Base-by-base conservation (phyloP, 2,113 vertebrate species). In the Theropithecus gelada region DNA sequence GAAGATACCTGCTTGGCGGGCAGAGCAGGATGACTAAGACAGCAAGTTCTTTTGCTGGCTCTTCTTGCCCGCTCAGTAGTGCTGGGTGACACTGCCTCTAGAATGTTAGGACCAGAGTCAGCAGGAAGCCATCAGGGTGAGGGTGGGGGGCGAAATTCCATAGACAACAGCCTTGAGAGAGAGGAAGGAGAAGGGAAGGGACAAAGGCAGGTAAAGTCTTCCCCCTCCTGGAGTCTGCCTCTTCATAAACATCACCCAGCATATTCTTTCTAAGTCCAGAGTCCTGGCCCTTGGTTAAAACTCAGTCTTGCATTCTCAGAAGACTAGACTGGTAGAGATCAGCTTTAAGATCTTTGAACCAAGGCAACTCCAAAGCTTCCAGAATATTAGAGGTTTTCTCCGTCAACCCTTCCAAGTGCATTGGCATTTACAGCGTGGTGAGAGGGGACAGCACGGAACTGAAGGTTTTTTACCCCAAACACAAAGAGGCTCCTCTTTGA, bases 81-180 rank as follows among this genome's bases (percentile, higher is more conserved):
- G 92, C 95, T 94, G 97, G 97, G 97, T 95, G 97, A 97, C 45
- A 95, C 94, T 98, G 98, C 98, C 98, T 98, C 92, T 95, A 73
- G 90, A 0, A 11, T 81, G 96, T 79, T 52, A 88, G 96, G 92
- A 95, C 93, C 83, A 93, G 90, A 94, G 43, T 43, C 89, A 98
- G 93, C 98, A 97, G 45, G 64, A 87, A 83, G 30, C 32, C 68
- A 38, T 85, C 79, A 8, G 85, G 88, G 93, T 64, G 48, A 16
- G 73, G 55, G 68, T 13, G 80, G 43, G 81, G 45, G 12, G 76
- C 40, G 80, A 30, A 17, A 10, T 94, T 80, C 25, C 6, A 30
- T 91, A 95, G 94, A 96, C 0, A 8, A 75, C 81, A 61, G 70
- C 12, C 38, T 38, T 40, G 22, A 52, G 43, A 3, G 8, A 12